Evolutionary conservation across 2,888 invertebrate genomes (phyloP), one percentile per base, ranked within the genome.

Genomic region (Amphipyra tragopoginis): DNA sequence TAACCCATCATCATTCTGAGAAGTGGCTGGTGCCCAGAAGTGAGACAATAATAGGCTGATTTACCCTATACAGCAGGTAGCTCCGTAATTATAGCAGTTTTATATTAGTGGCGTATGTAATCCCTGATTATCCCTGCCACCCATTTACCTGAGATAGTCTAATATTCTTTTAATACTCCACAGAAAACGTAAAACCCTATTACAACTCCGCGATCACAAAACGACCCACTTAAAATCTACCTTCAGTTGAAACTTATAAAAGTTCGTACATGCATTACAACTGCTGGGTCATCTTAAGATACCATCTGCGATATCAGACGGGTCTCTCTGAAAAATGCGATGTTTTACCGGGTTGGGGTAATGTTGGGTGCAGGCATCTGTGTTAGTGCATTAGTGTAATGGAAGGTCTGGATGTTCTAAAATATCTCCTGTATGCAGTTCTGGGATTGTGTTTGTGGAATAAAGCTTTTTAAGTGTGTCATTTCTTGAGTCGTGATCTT

Each of bases 351-450:
- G 50, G 61, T 5, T 7, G 29, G 29, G 29, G 64, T 66, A 64
- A 57, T 50, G 56, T 56, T 45, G 55, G 44, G 50, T 69, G 64
- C 75, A 60, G 60, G 47, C 76, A 62, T 55, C 58, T 70, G 68
- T 50, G 67, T 71, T 61, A 77, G 64, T 77, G 77, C 77, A 77
- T 77, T 77, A 77, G 57, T 64, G 67, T 77, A 77, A 77, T 77
- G 80, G 74, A 69, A 67, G 14, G 10, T 10, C 47, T 72, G 67
- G 67, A 48, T 69, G 73, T 4, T 45, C 34, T 50, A 38, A 44
- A 34, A 43, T 47, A 66, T 26, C 52, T 40, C 11, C 38, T 57
- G 14, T 45, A 34, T 56, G 21, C 13, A 15, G 54, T 54, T 42
- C 42, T 45, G 13, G 44, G 21, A 42, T 69, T 66, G 42, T 15